A percentile compares a stretch with the other conserved stretches of the same genome.
Conservation (phyloP, 2,797 vertebrate species). For the Ctenopoma multispine region DNA sequence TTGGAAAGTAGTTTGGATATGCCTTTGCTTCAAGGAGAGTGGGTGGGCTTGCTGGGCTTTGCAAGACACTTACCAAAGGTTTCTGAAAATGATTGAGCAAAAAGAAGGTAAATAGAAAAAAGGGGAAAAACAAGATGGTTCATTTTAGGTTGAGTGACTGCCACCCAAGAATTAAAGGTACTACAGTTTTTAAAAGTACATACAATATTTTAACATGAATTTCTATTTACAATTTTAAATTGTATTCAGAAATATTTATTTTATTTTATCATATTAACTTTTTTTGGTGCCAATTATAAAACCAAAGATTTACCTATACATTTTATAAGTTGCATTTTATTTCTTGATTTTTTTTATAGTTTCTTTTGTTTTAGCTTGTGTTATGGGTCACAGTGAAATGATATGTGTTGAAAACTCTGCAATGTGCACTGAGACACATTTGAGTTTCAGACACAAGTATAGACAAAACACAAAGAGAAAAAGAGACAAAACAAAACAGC, state of each 20-base stretch:
- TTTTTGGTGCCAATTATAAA: constrained; percentile 14
- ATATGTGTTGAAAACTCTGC: constrained; percentile 68
- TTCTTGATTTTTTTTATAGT: constrained; percentile 3
- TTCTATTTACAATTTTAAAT: constrained; percentile 19
- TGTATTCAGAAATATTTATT: constrained; percentile 11
- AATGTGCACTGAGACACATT: constrained; percentile 66
- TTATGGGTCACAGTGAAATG: constrained; percentile 53
- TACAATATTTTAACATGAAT: constrained; percentile 25
- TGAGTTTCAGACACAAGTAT: constrained; percentile 72
- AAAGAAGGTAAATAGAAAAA: constrained; percentile 82
- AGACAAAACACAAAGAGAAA: constrained; percentile 65
- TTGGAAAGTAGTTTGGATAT: constrained; percentile 85
- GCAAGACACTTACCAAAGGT: constrained; percentile 97
- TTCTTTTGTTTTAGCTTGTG: constrained; percentile 39
- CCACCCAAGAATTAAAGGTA: constrained; percentile 41
- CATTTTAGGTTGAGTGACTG: constrained; percentile 70
- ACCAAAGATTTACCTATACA: not conserved
- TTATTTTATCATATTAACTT: not conserved
- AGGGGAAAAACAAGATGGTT: constrained; percentile 81
- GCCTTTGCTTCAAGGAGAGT: constrained; percentile 90
- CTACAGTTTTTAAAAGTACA: constrained; percentile 22
- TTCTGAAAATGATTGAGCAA: constrained; percentile 92
- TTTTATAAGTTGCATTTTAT: constrained; percentile 9
- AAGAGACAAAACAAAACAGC: constrained; percentile 36
- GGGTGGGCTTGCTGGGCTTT: constrained; percentile 82